Evolutionary conservation across 2,797 vertebrate species (phyloP).

Genomic region (Syngnathus rostellatus): DNA sequence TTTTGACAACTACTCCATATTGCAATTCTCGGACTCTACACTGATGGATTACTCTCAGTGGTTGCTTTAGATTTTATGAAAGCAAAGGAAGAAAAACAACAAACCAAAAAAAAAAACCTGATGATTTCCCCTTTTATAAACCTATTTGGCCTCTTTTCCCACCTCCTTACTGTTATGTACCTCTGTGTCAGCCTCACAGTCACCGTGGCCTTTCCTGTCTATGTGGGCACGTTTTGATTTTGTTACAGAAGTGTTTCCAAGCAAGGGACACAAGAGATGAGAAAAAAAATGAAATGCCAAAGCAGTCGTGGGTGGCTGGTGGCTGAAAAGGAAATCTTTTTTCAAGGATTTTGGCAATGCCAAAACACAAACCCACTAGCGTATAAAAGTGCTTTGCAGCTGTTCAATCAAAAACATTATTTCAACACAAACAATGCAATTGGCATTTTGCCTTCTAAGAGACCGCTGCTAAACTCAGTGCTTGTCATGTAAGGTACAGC

Average conservation of each 20-base stretch:
- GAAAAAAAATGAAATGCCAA: conserved; percentile 46
- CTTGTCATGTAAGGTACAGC: not conserved
- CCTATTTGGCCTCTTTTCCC: not conserved
- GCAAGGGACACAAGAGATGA: conserved; percentile 22
- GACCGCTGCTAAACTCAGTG: not conserved
- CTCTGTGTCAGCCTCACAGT: conserved; percentile 1
- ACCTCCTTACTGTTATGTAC: not conserved
- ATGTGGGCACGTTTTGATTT: conserved; percentile 24
- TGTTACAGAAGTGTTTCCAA: conserved; percentile 35
- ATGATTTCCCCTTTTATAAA: not conserved
- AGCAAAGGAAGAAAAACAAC: too few species aligned
- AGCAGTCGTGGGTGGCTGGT: conserved; percentile 30
- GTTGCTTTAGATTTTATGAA: not conserved
- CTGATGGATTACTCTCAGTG: conserved; percentile 7
- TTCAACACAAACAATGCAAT: not conserved
- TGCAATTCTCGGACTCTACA: conserved; percentile 19
- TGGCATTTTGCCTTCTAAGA: not conserved
- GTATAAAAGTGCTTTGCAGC: conserved; percentile 22
- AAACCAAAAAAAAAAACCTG: not conserved
- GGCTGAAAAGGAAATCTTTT: conserved; percentile 38
- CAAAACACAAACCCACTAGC: conserved; percentile 36
- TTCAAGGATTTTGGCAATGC: conserved; percentile 27
- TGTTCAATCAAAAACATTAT: not conserved
- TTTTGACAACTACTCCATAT: conserved; percentile 47
- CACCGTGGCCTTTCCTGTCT: conserved; percentile 16